These are phyloP conservation scores for Capreolus pygargus DNA, from an alignment of 2,113 vertebrate genomes.

Conservation along the genomic window DNA sequence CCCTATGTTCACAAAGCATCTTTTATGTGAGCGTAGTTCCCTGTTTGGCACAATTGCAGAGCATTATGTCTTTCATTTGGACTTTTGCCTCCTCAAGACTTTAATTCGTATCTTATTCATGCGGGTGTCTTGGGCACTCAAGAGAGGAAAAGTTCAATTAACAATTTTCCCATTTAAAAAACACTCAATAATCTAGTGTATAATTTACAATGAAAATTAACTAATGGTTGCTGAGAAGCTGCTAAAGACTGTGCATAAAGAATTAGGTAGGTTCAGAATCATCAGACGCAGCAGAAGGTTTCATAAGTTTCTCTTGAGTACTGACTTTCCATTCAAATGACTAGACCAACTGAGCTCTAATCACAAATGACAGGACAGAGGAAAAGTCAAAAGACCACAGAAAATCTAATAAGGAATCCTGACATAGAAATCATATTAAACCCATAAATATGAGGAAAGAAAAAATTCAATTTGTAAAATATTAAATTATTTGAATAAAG, in stretches of 20 bases:
- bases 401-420: background rate
- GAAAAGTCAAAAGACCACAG: background rate
- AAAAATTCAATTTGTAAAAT: constrained; percentile 5
- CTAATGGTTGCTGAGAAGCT: background rate
- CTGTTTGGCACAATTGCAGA: background rate
- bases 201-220: background rate
- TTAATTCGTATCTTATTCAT: background rate
- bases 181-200: background rate
- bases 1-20: background rate
- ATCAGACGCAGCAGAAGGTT: background rate
- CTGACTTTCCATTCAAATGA: background rate
- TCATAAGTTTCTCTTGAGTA: background rate
- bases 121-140: background rate
- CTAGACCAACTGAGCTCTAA: background rate
- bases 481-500: background rate
- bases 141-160: background rate
- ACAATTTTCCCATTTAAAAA: background rate
- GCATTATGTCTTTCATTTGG: background rate
- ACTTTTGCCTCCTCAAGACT: background rate
- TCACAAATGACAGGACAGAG: background rate
- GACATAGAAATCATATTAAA: background rate
- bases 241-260: background rate
- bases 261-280: background rate
- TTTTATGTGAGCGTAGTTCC: background rate
- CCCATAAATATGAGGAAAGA: background rate